Percentiles rank a stretch among this genome's conserved stretches.
Conservation (phyloP, 2,113 vertebrate genomes). For the Uria lomvia region DNA sequence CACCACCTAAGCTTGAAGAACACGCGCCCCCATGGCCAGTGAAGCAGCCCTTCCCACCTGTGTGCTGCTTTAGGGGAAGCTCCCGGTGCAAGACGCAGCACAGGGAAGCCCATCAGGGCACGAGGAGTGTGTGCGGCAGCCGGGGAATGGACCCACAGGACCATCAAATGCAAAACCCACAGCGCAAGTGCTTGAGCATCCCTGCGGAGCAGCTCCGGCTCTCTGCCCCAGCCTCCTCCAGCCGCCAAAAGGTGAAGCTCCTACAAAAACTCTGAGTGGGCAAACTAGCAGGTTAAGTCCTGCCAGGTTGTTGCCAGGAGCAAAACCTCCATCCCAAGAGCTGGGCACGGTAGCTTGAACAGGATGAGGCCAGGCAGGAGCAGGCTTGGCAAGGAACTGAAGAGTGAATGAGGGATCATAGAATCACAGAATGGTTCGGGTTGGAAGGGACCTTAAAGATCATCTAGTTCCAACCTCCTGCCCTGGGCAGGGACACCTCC, state of each 20-base stretch:
- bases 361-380: not conserved
- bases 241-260: not conserved
- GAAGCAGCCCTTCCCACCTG: not conserved
- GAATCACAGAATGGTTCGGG: no score
- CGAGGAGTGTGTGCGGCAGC: fast-evolving
- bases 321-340: not conserved
- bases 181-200: not conserved
- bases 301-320: not conserved
- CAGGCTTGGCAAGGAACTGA: not conserved
- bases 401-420: not conserved
- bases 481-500: not conserved
- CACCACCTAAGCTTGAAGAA: not conserved
- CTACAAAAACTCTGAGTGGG: not conserved
- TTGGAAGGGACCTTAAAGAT: not conserved
- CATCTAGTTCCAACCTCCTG: not conserved
- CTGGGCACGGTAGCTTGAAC: not conserved
- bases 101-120: not conserved
- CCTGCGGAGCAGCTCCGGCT: not conserved
- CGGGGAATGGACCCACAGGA: not conserved
- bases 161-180: not conserved
- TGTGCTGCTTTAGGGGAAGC: not conserved
- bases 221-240: not conserved
- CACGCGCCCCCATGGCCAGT: not conserved
- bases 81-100: not conserved
- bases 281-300: not conserved